phyloP scores from a whole-genome alignment of 1,140 invertebrate species.

The Orussus abietinus region DNA sequence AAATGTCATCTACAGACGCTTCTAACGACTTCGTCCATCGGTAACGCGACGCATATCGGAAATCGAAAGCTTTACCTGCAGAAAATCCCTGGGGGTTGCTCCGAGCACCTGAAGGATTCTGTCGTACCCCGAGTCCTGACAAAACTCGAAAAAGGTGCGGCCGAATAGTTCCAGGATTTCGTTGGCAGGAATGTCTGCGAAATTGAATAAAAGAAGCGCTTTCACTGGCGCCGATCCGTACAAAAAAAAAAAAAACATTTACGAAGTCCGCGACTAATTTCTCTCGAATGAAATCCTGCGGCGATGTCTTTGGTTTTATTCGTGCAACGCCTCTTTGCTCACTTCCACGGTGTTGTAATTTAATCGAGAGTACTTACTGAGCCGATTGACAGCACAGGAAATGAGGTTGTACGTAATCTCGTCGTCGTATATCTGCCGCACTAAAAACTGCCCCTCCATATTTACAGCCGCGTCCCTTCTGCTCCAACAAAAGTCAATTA shows the following conservation, averaged over 20 bases:
- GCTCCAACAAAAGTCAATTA: no score
- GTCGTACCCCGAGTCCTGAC: conserved; percentile 90
- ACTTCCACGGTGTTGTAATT: neutral
- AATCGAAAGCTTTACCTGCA: conserved; percentile 70
- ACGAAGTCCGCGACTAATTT: no score
- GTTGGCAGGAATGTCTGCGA: conserved; percentile 82
- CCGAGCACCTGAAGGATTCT: conserved; percentile 89
- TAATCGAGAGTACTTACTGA: conserved; percentile 65
- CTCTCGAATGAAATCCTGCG: no score
- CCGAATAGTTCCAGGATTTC: conserved; percentile 90
- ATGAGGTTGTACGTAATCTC: conserved; percentile 93
- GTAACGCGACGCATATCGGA: no score
- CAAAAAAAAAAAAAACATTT: no score
- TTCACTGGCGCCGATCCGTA: no score
- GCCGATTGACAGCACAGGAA: conserved; percentile 80
- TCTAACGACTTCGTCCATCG: no score
- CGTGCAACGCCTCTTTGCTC: neutral
- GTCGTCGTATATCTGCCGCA: conserved; percentile 92
- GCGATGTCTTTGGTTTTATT: no score
- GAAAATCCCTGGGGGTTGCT: conserved; percentile 86
- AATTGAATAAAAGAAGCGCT: no score
- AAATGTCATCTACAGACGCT: no score
- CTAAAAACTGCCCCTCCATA: conserved; percentile 93
- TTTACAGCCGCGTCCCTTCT: conserved; percentile 88
- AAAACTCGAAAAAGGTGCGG: conserved; percentile 91